phyloP scores from a whole-genome alignment of 2,888 invertebrate species.

The Globia sparganii region DNA sequence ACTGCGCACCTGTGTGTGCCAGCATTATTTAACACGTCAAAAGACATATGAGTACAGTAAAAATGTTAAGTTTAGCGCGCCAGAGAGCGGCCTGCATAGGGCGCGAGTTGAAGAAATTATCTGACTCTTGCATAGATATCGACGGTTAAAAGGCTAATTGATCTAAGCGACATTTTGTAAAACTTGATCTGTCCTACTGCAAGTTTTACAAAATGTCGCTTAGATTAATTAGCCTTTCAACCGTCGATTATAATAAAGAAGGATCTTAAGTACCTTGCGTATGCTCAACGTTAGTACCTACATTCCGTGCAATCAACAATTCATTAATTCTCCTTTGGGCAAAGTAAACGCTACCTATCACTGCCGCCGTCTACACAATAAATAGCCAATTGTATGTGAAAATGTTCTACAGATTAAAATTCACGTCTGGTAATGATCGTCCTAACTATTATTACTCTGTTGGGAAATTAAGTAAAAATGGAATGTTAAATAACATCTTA shows the following conservation, averaged over 20 bases:
- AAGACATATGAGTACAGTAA: slow-evolving; percentile 9
- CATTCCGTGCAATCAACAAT: background rate
- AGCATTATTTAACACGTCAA: slow-evolving; percentile 24
- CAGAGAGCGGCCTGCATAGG: background rate
- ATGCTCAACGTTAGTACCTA: background rate
- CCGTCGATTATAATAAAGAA: too few species aligned
- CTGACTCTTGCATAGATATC: too few species aligned
- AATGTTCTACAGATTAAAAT: slow-evolving; percentile 45
- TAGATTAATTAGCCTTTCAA: too few species aligned
- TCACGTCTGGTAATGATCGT: slow-evolving; percentile 33
- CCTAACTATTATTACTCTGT: slow-evolving; percentile 53
- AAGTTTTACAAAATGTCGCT: too few species aligned
- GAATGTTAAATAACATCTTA: slow-evolving; percentile 49
- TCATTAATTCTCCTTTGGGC: background rate
- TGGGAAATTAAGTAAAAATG: slow-evolving; percentile 55
- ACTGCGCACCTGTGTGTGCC: slow-evolving; percentile 19
- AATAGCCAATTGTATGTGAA: slow-evolving; percentile 27
- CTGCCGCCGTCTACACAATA: slow-evolving; percentile 1
- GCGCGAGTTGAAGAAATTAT: background rate
- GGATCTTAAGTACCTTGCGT: too few species aligned
- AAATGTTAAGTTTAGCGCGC: background rate
- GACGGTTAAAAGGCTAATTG: too few species aligned
- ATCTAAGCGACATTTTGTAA: too few species aligned
- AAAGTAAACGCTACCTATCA: background rate
- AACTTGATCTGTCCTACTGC: too few species aligned